Evolutionary conservation across 2,888 invertebrate species (phyloP), one percentile per base, ranked within the genome.

Genomic region (Drosophila paucipuncta): DNA sequence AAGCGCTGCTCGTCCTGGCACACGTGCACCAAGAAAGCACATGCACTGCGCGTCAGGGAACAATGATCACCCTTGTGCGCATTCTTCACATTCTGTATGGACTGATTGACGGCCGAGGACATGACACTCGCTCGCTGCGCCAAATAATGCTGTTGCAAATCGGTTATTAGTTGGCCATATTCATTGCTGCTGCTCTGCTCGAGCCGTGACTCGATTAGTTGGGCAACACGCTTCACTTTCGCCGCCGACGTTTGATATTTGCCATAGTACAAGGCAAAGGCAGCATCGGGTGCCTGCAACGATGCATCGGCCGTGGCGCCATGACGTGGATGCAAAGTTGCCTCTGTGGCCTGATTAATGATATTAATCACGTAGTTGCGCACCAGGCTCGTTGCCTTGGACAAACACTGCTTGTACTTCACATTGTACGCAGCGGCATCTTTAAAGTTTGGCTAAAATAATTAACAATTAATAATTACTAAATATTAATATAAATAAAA

Each of bases 1-100:
- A 99, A 94, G 77, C 97, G 96, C 87, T 97, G 96, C 93, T 99
- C 99, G 93, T 99, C 99, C 83, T 98, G 96, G 80, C 98, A 98
- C 0, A 99, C 96, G 92, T 99, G 98, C 41, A 99, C 96, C 41
- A 99, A 95, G 91, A 99, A 96, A 13, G 98, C 96, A 93, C 98
- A 98, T 0, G 98, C 97, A 81, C 97, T 96, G 49, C 99, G 95
- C 77, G 97, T 96, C 57, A 98, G 94, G 31, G 97, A 95, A 93
- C 98, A 98, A 85, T 97, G 96, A 92, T 98, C 97, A 9, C 95
- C 95, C 73, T 95, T 94, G 90, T 95, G 95, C 58, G 95, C 95
- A 25, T 94, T 92, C 71, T 95, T 95, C 47, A 97, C 93, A 74
- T 96, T 95, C 55, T 94, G 94, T 69, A 98, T 95, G 22, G 97